Conservation (phyloP, 2,797 vertebrate species). For the Manis crassicaudata region DNA sequence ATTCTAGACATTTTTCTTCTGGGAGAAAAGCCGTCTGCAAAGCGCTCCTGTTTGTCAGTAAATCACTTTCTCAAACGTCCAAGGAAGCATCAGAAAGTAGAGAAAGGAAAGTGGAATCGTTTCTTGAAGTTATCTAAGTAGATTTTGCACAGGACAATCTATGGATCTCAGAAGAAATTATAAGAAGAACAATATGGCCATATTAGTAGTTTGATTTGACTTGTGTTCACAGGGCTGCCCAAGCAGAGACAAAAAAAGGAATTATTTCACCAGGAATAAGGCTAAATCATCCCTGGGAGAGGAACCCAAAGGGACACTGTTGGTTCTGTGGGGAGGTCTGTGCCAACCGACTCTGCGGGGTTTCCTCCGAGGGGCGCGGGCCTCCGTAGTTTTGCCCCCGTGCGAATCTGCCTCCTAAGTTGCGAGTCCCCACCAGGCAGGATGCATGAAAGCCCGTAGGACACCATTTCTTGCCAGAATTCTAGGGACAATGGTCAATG, state of each 20-base stretch:
- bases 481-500: not conserved
- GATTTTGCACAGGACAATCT: not conserved
- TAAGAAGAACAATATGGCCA: not conserved
- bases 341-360: not conserved
- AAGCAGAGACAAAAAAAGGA: not conserved
- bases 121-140: slow-evolving; percentile 8
- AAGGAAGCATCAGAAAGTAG: too few species aligned
- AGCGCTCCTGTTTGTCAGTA: slow-evolving; percentile 36
- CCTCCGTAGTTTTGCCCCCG: not conserved
- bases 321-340: not conserved
- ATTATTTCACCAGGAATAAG: slow-evolving; percentile 5
- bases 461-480: not conserved
- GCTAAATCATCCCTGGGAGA: not conserved
- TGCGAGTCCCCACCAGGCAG: not conserved
- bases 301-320: not conserved
- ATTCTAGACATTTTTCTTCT: not conserved
- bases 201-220: not conserved
- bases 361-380: not conserved
- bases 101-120: not conserved
- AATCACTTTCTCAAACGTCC: slow-evolving; percentile 1
- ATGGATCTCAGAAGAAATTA: not conserved
- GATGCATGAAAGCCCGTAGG: not conserved
- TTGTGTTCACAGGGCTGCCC: slow-evolving; percentile 45
- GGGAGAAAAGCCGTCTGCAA: not conserved
- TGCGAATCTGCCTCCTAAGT: not conserved